Percentiles rank a stretch among this genome's conserved stretches.
phyloP scores from a whole-genome alignment of 2,888 invertebrate species.

The Plebejus argus region DNA sequence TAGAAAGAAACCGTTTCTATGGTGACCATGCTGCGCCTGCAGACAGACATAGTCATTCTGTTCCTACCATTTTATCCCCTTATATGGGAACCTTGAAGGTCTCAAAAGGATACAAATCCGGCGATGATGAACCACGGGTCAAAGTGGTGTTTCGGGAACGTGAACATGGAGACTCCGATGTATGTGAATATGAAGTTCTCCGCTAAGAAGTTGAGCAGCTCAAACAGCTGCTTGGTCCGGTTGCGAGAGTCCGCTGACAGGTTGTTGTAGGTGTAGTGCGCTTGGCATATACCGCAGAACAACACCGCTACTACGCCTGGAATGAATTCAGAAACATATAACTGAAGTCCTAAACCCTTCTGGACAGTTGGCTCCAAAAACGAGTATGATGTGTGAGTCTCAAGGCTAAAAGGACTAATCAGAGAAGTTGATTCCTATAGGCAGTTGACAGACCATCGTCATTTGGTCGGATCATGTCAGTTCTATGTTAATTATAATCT shows the following conservation, averaged over 20 bases:
- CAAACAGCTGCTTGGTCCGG: constrained; percentile 95
- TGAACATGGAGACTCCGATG: constrained; percentile 99
- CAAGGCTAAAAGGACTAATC: no score
- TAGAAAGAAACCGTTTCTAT: no score
- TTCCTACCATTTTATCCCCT: no score
- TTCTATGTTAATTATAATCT: no score
- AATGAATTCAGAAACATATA: constrained; percentile 10
- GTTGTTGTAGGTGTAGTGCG: constrained; percentile 99
- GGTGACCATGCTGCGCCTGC: no score
- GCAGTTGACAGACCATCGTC: no score
- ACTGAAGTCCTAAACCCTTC: background rate
- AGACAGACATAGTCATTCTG: no score
- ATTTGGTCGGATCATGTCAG: no score
- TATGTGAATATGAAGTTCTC: constrained; percentile 99
- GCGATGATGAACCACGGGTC: constrained; percentile 94
- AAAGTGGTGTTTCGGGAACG: constrained; percentile 97
- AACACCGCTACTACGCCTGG: constrained; percentile 96
- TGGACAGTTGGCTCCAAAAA: no score
- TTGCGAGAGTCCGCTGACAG: constrained; percentile 92
- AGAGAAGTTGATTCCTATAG: no score
- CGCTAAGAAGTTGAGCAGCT: constrained; percentile 96
- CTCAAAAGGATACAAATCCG: constrained; percentile 94
- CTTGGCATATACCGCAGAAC: constrained; percentile 99
- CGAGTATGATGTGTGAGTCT: no score
- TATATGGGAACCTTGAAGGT: background rate